Base-by-base conservation (phyloP, 2,797 vertebrate species). In the Dermochelys coriacea region DNA sequence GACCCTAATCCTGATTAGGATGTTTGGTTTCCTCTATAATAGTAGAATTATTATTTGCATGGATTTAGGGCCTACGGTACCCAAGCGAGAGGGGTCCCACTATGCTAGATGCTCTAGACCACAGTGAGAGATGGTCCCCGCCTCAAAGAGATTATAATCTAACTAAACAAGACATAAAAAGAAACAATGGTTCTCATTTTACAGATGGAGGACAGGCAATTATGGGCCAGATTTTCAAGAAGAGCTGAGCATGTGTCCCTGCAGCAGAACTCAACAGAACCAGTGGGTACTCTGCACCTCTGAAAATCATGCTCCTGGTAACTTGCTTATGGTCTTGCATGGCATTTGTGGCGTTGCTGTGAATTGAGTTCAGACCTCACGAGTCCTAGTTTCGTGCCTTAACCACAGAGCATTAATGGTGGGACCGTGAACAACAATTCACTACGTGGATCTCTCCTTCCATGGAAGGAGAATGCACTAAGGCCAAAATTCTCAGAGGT, bases 271-370 rank as follows among this genome's bases (percentile, higher is more conserved):
- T 55, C 2, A 1, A 47, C 29, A 55, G 34, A 29, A 49, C 25
- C 34, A 27, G 21, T 12, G 50, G 31, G 18, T 7, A 5, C 85
- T 77, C 45, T 49, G 37, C 14, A 59, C 12, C 0, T 0, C 31
- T 37, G 51, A 34, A 81, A 86, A 12, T 41, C 45, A 0, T 0
- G n/a, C 37, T 41, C 52, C 84, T 61, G 50, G 47, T 52, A 55
- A 19, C 5, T 37, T 68, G 16, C 18, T 9, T 11, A 37, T 21
- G 19, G 19, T 11, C n/a, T 71, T 12, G n/a, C 16, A 64, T 9
- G 5, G 19, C 6, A 2, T 23, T 21, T 71, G 10, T 37, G 64
- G n/a, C 64, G 41, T 23, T 71, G 61, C 34, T 19, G 5, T 37
- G 18, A 68, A 68, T 21, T 9, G 61, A 21, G 16, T 68, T 37